phyloP scores from a whole-genome alignment of 2,113 vertebrate species.

The Prochilodus magdalenae region DNA sequence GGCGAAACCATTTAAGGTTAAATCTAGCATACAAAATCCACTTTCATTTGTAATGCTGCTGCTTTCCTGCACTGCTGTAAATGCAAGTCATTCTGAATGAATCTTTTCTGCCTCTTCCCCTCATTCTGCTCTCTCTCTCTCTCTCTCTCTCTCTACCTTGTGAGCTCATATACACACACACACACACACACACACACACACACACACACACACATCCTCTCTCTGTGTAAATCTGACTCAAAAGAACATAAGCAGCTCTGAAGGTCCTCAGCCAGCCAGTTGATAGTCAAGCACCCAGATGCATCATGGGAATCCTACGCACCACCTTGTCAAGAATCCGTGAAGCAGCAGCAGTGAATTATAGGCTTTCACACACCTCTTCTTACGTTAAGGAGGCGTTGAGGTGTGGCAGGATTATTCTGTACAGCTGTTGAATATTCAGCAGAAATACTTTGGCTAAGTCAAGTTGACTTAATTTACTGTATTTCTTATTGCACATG shows the following conservation, averaged over 20 bases:
- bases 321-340: not conserved
- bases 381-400: not conserved
- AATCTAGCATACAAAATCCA: constrained; percentile 62
- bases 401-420: not conserved
- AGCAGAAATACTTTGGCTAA: not conserved
- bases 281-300: not conserved
- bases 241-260: constrained; percentile 6
- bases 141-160: constrained; percentile 14
- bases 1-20: constrained; percentile 60
- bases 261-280: constrained; percentile 25
- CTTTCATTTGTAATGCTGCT: constrained; percentile 51
- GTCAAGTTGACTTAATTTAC: not conserved
- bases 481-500: not conserved
- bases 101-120: constrained; percentile 37
- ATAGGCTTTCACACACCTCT: constrained; percentile 13
- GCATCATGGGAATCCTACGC: constrained; percentile 38
- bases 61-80: constrained; percentile 32
- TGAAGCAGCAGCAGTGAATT: constrained; percentile 9
- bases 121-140: constrained; percentile 17
- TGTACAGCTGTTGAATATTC: not conserved
- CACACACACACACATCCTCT: not conserved
- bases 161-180: not conserved
- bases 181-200: constrained; percentile 6
- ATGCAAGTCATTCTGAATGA: constrained; percentile 44
- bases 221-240: constrained; percentile 6